Evolutionary conservation across 2,888 invertebrate species (phyloP), one percentile per base, ranked within the genome.

Genomic region (Zhuqinia jingwanae): DNA sequence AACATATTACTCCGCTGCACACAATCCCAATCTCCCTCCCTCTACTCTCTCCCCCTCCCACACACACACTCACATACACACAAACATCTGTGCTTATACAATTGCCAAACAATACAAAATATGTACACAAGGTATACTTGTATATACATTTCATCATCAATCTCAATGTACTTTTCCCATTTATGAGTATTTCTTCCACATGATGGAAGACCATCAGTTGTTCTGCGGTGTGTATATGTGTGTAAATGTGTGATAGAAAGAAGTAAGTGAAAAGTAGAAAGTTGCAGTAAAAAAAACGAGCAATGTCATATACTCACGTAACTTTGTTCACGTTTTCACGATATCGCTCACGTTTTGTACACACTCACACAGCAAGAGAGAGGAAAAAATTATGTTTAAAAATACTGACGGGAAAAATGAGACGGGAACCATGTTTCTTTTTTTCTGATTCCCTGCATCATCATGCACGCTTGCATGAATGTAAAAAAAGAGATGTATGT

Each of bases 181-280:
- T 76, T 76, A 36, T 58, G 13, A 10, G 45, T 77, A 45, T 25
- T 42, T 60, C 58, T 77, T 77, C 60, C 77, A 60, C 77, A 58
- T 77, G 30, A 77, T 60, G 77, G 60, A n/a, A n/a, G n/a, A 77
- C 58, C 77, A 42, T 25, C 22, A 60, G 25, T 45, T 45, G 58
- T 45, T n/a, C n/a, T n/a, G n/a, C n/a, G n/a, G n/a, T n/a, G n/a
- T n/a, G n/a, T n/a, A n/a, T n/a, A n/a, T n/a, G n/a, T n/a, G 77
- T n/a, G 60, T 42, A n/a, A n/a, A n/a, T 65, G 36, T 65, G 36
- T 65, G 45, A 68, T 68, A 45, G 68, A 45, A 68, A 42, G 36
- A 11, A 65, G n/a, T n/a, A 11, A 42, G 30, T 65, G 56, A 20
- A 47, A 47, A 36, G 20, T 22, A 68, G 10, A 20, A 17, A 42